phyloP scores from a whole-genome alignment of 1,140 invertebrate species.

The Contarinia nasturtii region DNA sequence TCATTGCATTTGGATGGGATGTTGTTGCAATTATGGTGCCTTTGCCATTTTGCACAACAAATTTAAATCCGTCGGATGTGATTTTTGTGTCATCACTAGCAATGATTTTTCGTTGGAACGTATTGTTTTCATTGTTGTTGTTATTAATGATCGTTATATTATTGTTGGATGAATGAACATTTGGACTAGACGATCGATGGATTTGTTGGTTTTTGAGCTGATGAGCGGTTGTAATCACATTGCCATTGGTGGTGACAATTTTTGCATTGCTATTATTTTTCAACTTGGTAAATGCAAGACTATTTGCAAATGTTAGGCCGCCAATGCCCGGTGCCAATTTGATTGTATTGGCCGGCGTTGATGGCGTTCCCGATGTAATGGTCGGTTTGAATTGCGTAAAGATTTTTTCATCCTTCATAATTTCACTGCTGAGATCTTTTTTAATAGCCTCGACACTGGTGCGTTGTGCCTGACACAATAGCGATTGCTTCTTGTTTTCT shows the following conservation, averaged over 20 bases:
- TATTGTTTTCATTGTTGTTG: too few species aligned
- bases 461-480: background rate
- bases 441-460: slow-evolving; percentile 1
- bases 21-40: background rate
- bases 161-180: background rate
- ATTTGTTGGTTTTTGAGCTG: background rate
- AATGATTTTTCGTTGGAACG: background rate
- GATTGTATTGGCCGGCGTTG: slow-evolving; percentile 11
- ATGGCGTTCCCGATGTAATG: slow-evolving; percentile 23
- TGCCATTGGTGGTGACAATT: background rate
- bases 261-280: slow-evolving; percentile 12
- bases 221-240: background rate
- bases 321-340: slow-evolving; percentile 22
- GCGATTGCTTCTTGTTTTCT: slow-evolving; percentile 19
- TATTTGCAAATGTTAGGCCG: slow-evolving; percentile 23
- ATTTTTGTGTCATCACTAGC: too few species aligned
- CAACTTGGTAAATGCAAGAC: slow-evolving; percentile 18
- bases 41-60: background rate
- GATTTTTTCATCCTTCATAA: slow-evolving; percentile 10
- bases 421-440: slow-evolving; percentile 1
- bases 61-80: too few species aligned
- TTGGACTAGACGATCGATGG: background rate
- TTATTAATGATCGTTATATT: background rate
- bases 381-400: slow-evolving; percentile 27
- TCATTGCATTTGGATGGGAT: background rate